Evolutionary conservation across 1,140 invertebrate genomes (phyloP).

Genomic region (Aleiodes sp.): DNA sequence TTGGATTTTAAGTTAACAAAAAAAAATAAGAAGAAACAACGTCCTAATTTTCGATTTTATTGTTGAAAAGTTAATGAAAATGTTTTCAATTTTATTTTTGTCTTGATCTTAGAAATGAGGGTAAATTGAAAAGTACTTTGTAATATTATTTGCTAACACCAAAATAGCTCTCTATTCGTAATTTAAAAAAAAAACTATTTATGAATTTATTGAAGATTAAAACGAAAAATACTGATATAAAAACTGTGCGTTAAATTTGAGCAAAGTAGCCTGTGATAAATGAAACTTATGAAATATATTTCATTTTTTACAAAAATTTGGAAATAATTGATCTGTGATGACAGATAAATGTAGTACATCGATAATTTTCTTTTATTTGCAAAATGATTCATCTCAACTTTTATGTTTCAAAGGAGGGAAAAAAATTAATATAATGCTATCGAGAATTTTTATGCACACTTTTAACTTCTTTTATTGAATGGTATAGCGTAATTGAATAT

Average conservation of each 20-base stretch:
- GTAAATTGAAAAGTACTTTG: slow-evolving; percentile 7
- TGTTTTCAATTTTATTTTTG: neutral
- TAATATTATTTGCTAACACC: slow-evolving; percentile 25
- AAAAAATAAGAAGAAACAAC: neutral
- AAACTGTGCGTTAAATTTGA: slow-evolving; percentile 5
- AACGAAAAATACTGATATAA: slow-evolving; percentile 1
- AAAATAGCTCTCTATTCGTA: slow-evolving; percentile 36
- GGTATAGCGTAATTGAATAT: no score
- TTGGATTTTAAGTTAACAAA: neutral
- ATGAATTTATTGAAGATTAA: slow-evolving; percentile 3
- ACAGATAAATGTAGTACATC: no score
- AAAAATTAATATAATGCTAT: no score
- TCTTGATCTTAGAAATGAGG: neutral
- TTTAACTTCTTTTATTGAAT: no score
- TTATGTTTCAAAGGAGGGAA: no score
- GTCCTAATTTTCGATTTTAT: neutral
- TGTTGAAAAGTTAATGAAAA: neutral
- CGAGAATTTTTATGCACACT: no score
- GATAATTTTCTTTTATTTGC: no score
- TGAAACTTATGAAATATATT: slow-evolving; percentile 12
- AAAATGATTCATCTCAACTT: no score
- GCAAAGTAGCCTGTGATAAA: slow-evolving; percentile 25
- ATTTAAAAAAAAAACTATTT: slow-evolving; percentile 12
- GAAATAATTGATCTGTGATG: no score
- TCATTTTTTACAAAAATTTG: no score